A percentile compares a stretch with the other conserved stretches of the same genome.
Conservation (phyloP, 2,113 vertebrate species). For the Cephalopholis sonnerati region DNA sequence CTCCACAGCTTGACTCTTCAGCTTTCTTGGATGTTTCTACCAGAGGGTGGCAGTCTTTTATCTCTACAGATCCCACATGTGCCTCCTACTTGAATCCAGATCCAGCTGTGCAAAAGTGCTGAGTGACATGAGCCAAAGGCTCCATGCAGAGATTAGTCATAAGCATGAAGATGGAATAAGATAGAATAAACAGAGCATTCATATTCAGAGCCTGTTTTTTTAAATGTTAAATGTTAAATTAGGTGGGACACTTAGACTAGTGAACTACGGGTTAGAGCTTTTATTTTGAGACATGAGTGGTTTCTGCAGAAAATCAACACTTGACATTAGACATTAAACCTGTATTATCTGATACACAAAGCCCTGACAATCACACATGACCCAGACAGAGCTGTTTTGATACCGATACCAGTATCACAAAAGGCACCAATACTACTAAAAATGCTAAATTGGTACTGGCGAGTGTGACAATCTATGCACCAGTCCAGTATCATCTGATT, state of each 20-base stretch:
- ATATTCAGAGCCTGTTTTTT: neutral
- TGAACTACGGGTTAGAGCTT: neutral
- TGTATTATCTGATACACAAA: too few species aligned
- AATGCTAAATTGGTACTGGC: too few species aligned
- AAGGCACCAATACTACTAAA: too few species aligned
- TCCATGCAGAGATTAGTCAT: neutral
- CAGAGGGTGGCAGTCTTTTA: conserved; percentile 27
- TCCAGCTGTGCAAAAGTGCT: conserved; percentile 18
- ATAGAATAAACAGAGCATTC: neutral
- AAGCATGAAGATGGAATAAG: neutral
- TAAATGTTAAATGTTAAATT: neutral
- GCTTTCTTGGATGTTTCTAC: conserved; percentile 15
- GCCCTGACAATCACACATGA: too few species aligned
- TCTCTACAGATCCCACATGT: neutral
- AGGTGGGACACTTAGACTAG: neutral
- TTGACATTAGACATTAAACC: too few species aligned
- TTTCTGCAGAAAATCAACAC: too few species aligned
- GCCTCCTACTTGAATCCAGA: conserved; percentile 8
- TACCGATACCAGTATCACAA: too few species aligned
- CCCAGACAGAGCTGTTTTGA: too few species aligned
- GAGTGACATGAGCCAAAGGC: neutral
- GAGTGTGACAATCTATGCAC: too few species aligned
- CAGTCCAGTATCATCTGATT: too few species aligned
- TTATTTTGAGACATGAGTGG: neutral
- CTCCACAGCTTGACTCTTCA: conserved; percentile 30